Base-by-base conservation (phyloP, 92 coral and sea anemone genomes). In the Hydrozoanthus gracilis region DNA sequence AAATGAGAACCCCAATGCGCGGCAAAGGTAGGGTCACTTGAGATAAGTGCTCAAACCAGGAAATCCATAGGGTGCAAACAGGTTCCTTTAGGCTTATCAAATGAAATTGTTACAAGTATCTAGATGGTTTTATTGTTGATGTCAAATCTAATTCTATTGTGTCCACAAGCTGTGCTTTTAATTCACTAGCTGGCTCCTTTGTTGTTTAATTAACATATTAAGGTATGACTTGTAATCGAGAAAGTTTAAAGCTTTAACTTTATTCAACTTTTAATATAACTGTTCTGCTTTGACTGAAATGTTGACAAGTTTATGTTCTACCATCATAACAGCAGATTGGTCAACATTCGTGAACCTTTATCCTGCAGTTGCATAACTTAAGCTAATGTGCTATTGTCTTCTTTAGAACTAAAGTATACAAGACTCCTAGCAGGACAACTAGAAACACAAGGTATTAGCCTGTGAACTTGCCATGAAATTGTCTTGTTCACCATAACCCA, bases 351-450 rank as follows among this genome's bases (percentile, higher is more conserved):
- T 35, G 48, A 15, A 39, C 45, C 46, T 18, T 76, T 4, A n/a
- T 27, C 17, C 79, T 47, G 77, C 51, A 44, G 77, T 68, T 56
- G 45, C 15, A 7, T 77, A 77, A 77, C 14, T 49, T 44, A 47
- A 62, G 51, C 85, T 80, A 80, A 80, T 66, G 74, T 62, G 49
- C 17, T 65, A 61, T 80, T 65, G 14, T 80, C 62, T 80, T 80
- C 44, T 51, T 48, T 80, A 80, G 85, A 80, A 80, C 72, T 80
- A 80, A 80, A 8, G 11, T 74, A 49, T 46, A 48, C 74, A 80
- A 65, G 85, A 80, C 85, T 66, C 85, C 85, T 80, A 74, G 47
- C 16, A 80, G 74, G 85, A 80, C 52, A 64, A 76, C 82, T 76
- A 80, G 55, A 48, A 80, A 12, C 13, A 27, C 51, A 80, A 80